Base-by-base conservation (phyloP, 1,140 invertebrate species). In the Copidosoma floridanum region DNA sequence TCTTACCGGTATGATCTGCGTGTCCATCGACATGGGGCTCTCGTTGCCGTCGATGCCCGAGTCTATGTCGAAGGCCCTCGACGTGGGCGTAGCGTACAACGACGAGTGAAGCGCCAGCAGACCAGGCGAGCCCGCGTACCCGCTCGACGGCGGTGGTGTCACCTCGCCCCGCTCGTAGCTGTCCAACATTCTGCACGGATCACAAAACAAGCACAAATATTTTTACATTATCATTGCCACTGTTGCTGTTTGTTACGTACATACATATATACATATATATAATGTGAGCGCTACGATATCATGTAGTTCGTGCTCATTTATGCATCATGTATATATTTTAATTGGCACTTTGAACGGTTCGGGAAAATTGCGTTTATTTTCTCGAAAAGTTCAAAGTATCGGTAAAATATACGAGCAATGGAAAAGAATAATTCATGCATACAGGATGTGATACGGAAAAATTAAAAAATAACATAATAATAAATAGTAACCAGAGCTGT, bases 151-250 rank as follows among this genome's bases (percentile, higher is more conserved):
- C n/a, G 61, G 61, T 54, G 78, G 77, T 69, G 79, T 81, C 71
- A 79, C 69, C 69, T 80, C 77, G 65, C 77, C 72, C 65, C 78
- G 71, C 64, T 81, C 78, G 72, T 81, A 81, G 72, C 73, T 78
- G 68, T 81, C 77, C 72, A 81, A 68, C 77, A 81, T 81, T 59
- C 77, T 81, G 63, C 18, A 75, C 72, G 35, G 64, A 64, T 47
- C n/a, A 67, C 44, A 51, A 32, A 6, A 32, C 29, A 32, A 32
- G 12, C 29, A n/a, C n/a, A n/a, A 32, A 32, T 32, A 32, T 0
- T 32, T 32, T 12, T 32, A 32, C 6, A 32, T 32, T 8, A 6
- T 12, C 6, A 12, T 32, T 32, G 29, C 6, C 29, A 8, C 29
- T 6, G 6, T 32, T 32, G 29, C 12, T 32, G 6, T 12, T 32